Evolutionary conservation across 2,888 invertebrate species (phyloP).

Genomic region (Microplitis manilae): DNA sequence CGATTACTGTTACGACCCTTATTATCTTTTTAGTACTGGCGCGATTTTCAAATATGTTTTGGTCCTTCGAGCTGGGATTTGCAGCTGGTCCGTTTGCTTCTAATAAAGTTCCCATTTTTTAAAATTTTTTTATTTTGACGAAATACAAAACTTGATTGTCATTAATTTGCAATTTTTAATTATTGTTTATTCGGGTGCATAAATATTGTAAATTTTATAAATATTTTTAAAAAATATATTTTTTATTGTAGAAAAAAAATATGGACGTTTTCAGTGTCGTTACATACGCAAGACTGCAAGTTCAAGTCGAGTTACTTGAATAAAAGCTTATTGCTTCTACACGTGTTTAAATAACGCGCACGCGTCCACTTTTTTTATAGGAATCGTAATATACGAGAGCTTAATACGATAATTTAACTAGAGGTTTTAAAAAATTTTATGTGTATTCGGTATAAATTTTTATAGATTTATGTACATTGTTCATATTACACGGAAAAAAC

Average conservation of each 20-base stretch:
- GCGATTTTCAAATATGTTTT: constrained; percentile 60
- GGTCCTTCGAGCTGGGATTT: constrained; percentile 49
- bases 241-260: neutral
- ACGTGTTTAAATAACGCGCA: constrained; percentile 62
- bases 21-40: constrained; percentile 69
- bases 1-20: constrained; percentile 84
- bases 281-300: constrained; percentile 55
- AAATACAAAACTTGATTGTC: neutral
- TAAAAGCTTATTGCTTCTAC: constrained; percentile 55
- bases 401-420: neutral
- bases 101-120: constrained; percentile 40
- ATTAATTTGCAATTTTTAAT: neutral
- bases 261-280: constrained; percentile 46
- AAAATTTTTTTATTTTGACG: constrained; percentile 13
- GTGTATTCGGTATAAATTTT: neutral
- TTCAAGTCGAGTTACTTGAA: neutral
- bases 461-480: neutral
- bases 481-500: too few species aligned
- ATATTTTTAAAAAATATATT: constrained; percentile 6
- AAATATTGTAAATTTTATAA: constrained; percentile 12
- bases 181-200: neutral
- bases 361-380: constrained; percentile 51
- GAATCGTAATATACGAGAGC: neutral
- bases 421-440: neutral
- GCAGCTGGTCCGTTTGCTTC: constrained; percentile 35